These are phyloP conservation scores for Parnassius apollo DNA, from an alignment of 2,888 invertebrate species.

Conservation along the genomic window DNA sequence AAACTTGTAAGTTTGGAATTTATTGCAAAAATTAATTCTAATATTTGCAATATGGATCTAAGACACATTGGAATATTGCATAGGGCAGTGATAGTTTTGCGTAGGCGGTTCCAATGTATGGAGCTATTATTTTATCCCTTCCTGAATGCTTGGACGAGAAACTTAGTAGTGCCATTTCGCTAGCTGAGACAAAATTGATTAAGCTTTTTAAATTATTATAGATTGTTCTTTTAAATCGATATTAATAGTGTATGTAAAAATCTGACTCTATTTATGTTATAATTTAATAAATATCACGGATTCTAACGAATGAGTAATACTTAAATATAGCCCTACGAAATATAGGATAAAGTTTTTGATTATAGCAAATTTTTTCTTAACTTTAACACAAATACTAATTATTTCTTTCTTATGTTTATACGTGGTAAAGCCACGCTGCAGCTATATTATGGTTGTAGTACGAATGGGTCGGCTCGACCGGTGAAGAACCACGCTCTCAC, in stretches of 20 bases:
- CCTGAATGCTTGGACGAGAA: constrained; percentile 43
- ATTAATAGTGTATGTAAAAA: background rate
- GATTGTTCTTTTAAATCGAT: background rate
- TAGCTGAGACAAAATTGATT: constrained; percentile 24
- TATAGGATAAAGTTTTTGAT: no score
- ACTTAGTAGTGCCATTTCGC: constrained; percentile 41
- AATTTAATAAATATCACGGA: no score
- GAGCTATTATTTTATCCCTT: constrained; percentile 57
- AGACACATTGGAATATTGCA: constrained; percentile 64
- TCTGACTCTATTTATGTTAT: no score
- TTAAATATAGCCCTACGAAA: no score
- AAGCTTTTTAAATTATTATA: constrained; percentile 53
- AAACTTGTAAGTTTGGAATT: constrained; percentile 45
- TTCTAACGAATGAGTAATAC: no score
- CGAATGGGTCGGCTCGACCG: no score
- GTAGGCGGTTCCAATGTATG: constrained; percentile 61
- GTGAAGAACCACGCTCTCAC: no score
- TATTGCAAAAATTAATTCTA: constrained; percentile 61
- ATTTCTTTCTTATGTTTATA: no score
- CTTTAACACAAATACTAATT: no score
- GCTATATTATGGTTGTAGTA: no score
- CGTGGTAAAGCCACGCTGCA: no score
- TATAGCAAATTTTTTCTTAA: no score
- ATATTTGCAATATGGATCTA: constrained; percentile 45
- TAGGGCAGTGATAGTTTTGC: constrained; percentile 50